Percentiles rank a stretch among this genome's conserved stretches.
phyloP scores from a whole-genome alignment of 1,140 invertebrate species.

The Drosophila sulfurigaster region DNA sequence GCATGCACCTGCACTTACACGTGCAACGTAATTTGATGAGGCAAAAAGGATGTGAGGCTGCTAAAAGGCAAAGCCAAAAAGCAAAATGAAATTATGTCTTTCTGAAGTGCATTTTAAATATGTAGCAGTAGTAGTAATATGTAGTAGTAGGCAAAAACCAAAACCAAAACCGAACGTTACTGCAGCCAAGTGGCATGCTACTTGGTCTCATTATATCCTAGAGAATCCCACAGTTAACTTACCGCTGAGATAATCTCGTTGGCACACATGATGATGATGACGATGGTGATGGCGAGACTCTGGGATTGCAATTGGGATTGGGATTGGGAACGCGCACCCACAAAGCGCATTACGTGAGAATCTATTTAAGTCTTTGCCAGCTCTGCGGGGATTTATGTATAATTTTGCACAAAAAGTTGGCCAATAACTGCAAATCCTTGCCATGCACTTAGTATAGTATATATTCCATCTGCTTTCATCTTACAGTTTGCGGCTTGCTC shows the following conservation, averaged over 20 bases:
- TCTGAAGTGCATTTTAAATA: conserved; percentile 79
- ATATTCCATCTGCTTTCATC: conserved; percentile 12
- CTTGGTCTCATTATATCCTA: background rate
- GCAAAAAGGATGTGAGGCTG: conserved; percentile 46
- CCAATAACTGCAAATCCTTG: conserved; percentile 37
- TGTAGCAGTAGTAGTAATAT: conserved; percentile 40
- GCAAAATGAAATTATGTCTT: conserved; percentile 78
- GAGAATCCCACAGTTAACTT: conserved; percentile 3
- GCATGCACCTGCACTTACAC: conserved; percentile 65
- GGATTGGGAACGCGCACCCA: conserved; percentile 24
- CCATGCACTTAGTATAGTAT: background rate
- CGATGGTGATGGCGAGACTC: background rate
- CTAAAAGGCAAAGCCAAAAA: conserved; percentile 55
- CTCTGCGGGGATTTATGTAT: conserved; percentile 49
- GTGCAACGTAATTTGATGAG: conserved; percentile 75
- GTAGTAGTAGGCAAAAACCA: conserved; percentile 51
- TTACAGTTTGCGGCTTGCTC: conserved; percentile 95
- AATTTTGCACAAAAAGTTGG: conserved; percentile 45
- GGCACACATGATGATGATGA: conserved; percentile 23
- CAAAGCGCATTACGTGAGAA: conserved; percentile 60
- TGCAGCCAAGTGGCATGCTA: background rate
- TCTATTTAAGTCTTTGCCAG: conserved; percentile 63
- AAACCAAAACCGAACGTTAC: background rate
- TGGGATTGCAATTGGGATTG: conserved; percentile 14
- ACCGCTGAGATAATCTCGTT: conserved; percentile 58